These are phyloP conservation scores for Drosophila arizonae DNA, from an alignment of 1,140 invertebrate genomes.

Conservation along the genomic window DNA sequence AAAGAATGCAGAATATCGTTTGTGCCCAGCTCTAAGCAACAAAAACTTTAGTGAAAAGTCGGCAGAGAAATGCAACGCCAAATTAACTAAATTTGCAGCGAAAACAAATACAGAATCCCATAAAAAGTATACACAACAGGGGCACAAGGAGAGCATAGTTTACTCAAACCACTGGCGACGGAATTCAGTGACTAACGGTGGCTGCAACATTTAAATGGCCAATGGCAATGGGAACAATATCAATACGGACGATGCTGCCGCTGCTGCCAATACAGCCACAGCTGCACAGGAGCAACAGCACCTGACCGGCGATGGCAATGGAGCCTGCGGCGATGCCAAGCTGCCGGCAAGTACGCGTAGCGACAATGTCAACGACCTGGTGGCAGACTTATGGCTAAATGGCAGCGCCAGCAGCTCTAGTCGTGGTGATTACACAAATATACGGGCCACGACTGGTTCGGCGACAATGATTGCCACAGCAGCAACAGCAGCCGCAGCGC, in stretches of 20 bases:
- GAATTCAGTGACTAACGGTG: neutral
- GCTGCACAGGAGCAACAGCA: slow-evolving; percentile 36
- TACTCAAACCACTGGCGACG: slow-evolving; percentile 8
- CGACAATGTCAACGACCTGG: slow-evolving; percentile 61
- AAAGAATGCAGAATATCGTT: slow-evolving; percentile 1
- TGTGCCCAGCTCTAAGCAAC: slow-evolving; percentile 35
- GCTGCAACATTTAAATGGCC: slow-evolving; percentile 60
- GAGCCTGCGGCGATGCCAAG: slow-evolving; percentile 38
- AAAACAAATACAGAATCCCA: slow-evolving; percentile 46
- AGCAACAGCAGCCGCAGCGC: slow-evolving; percentile 9
- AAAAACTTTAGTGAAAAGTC: slow-evolving; percentile 60
- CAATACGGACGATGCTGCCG: slow-evolving; percentile 57
- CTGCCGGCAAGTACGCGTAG: slow-evolving; percentile 14
- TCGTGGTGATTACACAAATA: slow-evolving; percentile 58
- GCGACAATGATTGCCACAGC: slow-evolving; percentile 8
- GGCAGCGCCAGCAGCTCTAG: slow-evolving; percentile 19
- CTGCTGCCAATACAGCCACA: slow-evolving; percentile 35
- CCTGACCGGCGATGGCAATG: slow-evolving; percentile 35
- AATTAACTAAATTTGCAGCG: slow-evolving; percentile 51
- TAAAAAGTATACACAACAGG: slow-evolving; percentile 24
- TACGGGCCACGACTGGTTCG: slow-evolving; percentile 35
- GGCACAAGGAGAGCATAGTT: slow-evolving; percentile 1
- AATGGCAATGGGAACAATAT: slow-evolving; percentile 75
- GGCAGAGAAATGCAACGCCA: slow-evolving; percentile 56
- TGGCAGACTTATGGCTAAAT: slow-evolving; percentile 69